These are phyloP conservation scores for Petrolisthes cinctipes DNA, from an alignment of 2,888 invertebrate genomes.

Conservation along the genomic window DNA sequence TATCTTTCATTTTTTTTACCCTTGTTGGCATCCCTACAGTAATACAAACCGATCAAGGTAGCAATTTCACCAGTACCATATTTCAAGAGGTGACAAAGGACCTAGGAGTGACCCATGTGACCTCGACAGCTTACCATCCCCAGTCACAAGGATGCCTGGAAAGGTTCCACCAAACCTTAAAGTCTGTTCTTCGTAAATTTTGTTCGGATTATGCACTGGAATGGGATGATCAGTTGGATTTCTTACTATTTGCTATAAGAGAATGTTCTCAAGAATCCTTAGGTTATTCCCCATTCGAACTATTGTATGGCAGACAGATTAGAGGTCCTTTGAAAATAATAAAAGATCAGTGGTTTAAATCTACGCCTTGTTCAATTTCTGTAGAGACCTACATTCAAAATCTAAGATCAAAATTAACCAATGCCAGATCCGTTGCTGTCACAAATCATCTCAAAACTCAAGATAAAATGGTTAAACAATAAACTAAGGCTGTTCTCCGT, in stretches of 20 bases:
- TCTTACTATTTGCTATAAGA: not conserved
- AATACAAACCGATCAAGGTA: slow-evolving; percentile 1
- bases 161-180: not conserved
- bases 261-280: not conserved
- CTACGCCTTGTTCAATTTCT: not conserved
- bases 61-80: not conserved
- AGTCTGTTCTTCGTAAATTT: not conserved
- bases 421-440: no score
- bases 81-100: not conserved
- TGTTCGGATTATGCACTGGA: not conserved
- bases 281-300: not conserved
- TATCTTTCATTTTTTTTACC: no score
- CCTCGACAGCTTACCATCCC: no score
- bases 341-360: not conserved
- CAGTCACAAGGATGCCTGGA: not conserved
- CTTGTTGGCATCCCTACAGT: not conserved
- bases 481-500: no score
- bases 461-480: no score
- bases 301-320: no score
- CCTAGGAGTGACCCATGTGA: not conserved
- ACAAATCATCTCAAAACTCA: no score
- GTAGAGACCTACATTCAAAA: no score
- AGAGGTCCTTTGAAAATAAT: not conserved
- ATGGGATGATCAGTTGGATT: no score
- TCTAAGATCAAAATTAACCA: no score